Base-by-base conservation (phyloP, 2,797 vertebrate species). In the Morus bassanus region DNA sequence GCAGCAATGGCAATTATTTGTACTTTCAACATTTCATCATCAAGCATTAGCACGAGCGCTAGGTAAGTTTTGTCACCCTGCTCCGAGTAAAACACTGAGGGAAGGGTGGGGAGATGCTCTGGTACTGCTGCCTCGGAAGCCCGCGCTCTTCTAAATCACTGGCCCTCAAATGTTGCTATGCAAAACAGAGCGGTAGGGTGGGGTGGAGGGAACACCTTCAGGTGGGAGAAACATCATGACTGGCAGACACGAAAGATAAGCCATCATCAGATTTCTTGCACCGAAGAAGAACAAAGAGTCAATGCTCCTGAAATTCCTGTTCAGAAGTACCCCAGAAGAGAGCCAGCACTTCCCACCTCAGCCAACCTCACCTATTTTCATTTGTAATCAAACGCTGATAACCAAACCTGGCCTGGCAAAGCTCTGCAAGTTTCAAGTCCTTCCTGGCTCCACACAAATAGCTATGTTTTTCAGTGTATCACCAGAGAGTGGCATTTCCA, bases 271-370 rank as follows among this genome's bases (percentile, higher is more conserved):
- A 96, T 93, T 96, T 92, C 94, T 95, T 53, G 51, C 82, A 84
- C 89, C 43, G 4, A 88, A 80, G 83, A 92, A 96, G 92, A 96
- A 95, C 75, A 96, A 94, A 96, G 93, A 94, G 86, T 10, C 84
- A 95, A 50, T 85, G 86, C 94, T 96, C 95, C 92, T 93, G 93
- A 95, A 96, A 94, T 92, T 97, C 96, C 95, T 86, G 93, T 95
- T 96, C 73, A 86, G 94, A 91, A 94, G 79, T 91, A 96, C 92
- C 93, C 95, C 96, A 91, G 94, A 95, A 81, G 57, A 45, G 59
- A 88, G 88, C 76, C 79, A 95, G 85, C 69, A 78, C 76, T 95
- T 95, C 92, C 94, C 93, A 92, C 73, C 96, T 88, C 78, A 68
- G 85, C 78, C 93, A 92, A 80, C 63, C 93, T 96, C 94, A 95